Percentiles rank a stretch among this genome's conserved stretches.
phyloP scores from a whole-genome alignment of 2,888 invertebrate species.

The Dexiosoma caninum region DNA sequence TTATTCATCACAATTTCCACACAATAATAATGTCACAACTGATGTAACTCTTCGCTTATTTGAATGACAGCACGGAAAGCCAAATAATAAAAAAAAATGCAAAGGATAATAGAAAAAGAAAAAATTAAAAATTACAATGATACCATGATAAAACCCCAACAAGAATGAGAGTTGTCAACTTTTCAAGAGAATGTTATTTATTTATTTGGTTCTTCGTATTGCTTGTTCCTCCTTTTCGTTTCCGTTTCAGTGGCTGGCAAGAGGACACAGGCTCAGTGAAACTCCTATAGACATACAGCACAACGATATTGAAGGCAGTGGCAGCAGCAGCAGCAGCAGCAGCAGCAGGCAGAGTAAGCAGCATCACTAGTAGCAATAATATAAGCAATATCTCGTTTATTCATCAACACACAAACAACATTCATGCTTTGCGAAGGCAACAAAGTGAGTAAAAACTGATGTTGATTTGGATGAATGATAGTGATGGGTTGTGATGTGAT shows the following conservation, averaged over 20 bases:
- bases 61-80: constrained; percentile 35
- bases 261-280: not conserved
- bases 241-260: constrained; percentile 27
- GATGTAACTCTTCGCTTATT: constrained; percentile 40
- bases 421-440: constrained; percentile 36
- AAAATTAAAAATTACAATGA: constrained; percentile 40
- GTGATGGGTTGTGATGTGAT: constrained; percentile 60
- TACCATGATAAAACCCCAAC: constrained; percentile 48
- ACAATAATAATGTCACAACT: constrained; percentile 54
- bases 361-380: constrained; percentile 2
- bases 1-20: constrained; percentile 42
- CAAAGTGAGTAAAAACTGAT: constrained; percentile 42
- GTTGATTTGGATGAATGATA: constrained; percentile 59
- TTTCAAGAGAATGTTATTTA: constrained; percentile 44
- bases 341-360: not conserved
- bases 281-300: not conserved
- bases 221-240: constrained; percentile 15
- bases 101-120: constrained; percentile 1
- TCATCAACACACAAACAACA: constrained; percentile 18
- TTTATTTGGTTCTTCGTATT: not conserved
- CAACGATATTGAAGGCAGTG: not conserved
- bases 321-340: not conserved
- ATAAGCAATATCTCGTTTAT: constrained; percentile 35
- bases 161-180: constrained; percentile 60
- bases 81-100: not conserved